Base-by-base conservation (phyloP, 2,797 vertebrate species). In the Mus caroli region DNA sequence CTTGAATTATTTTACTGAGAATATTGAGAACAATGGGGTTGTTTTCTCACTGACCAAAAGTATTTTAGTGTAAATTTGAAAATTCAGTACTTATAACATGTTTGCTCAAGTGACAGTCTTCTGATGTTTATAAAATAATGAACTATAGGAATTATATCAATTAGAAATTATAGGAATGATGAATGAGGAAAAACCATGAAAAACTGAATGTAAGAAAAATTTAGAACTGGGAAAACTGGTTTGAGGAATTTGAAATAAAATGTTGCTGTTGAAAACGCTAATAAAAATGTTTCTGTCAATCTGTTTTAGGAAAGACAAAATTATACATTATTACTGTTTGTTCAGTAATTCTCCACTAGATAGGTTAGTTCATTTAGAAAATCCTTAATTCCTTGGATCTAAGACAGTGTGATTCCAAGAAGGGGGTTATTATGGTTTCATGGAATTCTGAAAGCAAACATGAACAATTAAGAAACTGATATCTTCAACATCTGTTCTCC, bases 11-110 rank as follows among this genome's bases (percentile, higher is more conserved):
- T 94, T 94, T 92, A 82, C 52, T 71, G 40, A 76, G 40, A 1
- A 31, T 60, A 62, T 62, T 58, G 24, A 58, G 52, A 20, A 73
- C 20, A 86, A 71, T 73, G 15, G 15, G 10, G 6, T 73, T 26
- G 24, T 60, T 83, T 84, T 64, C 11, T 88, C 2, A 52, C 24
- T 73, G 89, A 62, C 13, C n/a, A 69, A 78, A 91, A 78, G 3
- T 22, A 69, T 77, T 69, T 89, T 84, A 26, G 46, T 60, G 52
- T 89, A 92, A 92, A 40, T 89, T 89, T 84, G 26, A 73, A 95
- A 89, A 37, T 83, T 95, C 67, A 60, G 26, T 52, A 69, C 24
- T 50, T 24, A 4, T 76, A 76, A 50, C 22, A 89, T 54, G 2
- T 43, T 80, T 80, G 24, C 17, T 54, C 9, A 12, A 67, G 6